A percentile compares a stretch with the other conserved stretches of the same genome.
phyloP scores from a whole-genome alignment of 2,113 vertebrate species.

The Gymnobelideus leadbeateri region DNA sequence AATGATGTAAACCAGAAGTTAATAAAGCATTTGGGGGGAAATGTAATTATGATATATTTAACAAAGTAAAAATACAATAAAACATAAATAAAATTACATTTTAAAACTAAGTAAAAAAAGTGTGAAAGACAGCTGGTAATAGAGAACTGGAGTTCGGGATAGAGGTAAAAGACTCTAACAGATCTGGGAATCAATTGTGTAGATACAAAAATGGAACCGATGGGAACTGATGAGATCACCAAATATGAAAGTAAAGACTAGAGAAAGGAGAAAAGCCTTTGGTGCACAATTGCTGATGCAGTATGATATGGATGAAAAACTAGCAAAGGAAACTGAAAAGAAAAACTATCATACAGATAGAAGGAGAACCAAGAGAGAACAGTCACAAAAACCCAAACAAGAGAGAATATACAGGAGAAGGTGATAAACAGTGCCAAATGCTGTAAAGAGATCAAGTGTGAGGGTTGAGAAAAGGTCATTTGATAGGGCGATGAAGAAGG shows the following conservation, averaged over 20 bases:
- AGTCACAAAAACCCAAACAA: not conserved
- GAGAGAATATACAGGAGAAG: not conserved
- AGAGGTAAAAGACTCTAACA: too few species aligned
- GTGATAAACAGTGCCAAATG: not conserved
- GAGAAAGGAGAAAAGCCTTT: not conserved
- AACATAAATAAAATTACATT: too few species aligned
- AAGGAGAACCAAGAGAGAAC: not conserved
- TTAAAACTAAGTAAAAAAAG: too few species aligned
- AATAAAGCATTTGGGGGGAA: too few species aligned
- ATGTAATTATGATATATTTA: too few species aligned
- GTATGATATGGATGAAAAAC: not conserved
- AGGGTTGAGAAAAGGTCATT: not conserved
- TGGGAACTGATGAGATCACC: not conserved
- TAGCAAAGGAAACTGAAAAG: not conserved
- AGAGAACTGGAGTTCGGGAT: not conserved
- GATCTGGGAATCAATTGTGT: not conserved
- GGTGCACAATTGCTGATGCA: not conserved
- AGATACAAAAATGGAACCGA: not conserved
- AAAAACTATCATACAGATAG: not conserved
- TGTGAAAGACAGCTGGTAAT: not conserved
- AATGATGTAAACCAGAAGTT: too few species aligned
- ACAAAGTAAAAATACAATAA: too few species aligned
- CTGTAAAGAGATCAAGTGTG: not conserved
- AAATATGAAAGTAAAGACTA: not conserved
- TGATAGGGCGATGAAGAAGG: not conserved